These are phyloP conservation scores for Melopsittacus undulatus DNA, from an alignment of 2,797 vertebrate species.

Conservation along the genomic window DNA sequence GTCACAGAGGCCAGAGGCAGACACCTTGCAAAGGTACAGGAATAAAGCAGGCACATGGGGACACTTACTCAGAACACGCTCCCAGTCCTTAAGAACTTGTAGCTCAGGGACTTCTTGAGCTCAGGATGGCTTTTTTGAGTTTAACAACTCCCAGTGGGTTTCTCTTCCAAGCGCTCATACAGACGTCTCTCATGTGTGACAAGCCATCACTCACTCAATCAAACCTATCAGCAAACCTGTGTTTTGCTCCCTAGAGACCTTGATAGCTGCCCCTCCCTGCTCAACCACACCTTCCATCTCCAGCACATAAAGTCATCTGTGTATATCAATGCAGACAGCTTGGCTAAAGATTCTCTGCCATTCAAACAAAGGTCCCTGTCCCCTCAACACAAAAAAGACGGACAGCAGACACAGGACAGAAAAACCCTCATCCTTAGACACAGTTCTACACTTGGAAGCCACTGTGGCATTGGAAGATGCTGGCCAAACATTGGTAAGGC, in stretches of 20 bases:
- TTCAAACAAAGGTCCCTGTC: neutral
- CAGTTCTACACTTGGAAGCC: neutral
- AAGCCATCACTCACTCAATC: neutral
- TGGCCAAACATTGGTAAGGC: neutral
- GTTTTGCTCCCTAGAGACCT: neutral
- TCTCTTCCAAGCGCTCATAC: neutral
- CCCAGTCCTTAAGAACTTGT: accelerated
- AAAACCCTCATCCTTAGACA: neutral
- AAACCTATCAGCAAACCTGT: neutral
- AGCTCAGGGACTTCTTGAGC: neutral
- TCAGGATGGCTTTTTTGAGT: neutral
- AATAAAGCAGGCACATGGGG: accelerated
- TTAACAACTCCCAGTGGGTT: neutral
- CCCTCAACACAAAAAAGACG: neutral
- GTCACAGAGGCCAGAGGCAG: neutral
- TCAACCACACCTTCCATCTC: neutral
- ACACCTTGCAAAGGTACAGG: neutral
- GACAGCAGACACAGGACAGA: neutral
- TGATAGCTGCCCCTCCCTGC: accelerated
- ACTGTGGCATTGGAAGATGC: accelerated
- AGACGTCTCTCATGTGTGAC: neutral
- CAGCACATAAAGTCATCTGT: neutral
- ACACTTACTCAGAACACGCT: neutral
- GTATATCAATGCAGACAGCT: neutral
- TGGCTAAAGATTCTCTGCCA: neutral